These are phyloP conservation scores for Drosophila varians DNA, from an alignment of 1,140 invertebrate genomes.

Conservation along the genomic window DNA sequence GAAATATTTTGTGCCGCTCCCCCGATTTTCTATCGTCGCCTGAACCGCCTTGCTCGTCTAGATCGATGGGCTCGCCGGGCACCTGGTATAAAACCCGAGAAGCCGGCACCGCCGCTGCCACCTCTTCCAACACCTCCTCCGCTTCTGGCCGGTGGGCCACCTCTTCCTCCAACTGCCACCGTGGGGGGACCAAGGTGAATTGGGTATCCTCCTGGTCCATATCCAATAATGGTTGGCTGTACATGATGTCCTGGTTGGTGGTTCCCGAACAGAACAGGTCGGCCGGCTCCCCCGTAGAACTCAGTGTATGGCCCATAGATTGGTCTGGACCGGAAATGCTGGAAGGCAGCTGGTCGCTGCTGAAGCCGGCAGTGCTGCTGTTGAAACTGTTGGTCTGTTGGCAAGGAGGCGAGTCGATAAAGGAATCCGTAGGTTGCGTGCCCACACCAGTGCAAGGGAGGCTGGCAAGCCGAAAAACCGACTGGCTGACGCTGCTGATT, in stretches of 20 bases:
- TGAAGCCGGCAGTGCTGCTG: background rate
- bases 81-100: background rate
- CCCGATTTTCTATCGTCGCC: background rate
- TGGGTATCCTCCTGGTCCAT: conserved; percentile 21
- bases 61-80: background rate
- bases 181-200: background rate
- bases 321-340: background rate
- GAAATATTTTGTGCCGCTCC: background rate
- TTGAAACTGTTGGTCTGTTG: background rate
- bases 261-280: background rate
- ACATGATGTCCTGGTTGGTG: conserved; percentile 6
- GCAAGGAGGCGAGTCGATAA: background rate
- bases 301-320: background rate
- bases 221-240: conserved; percentile 28
- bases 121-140: background rate
- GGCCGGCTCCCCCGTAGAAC: background rate
- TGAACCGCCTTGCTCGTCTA: background rate
- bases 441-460: conserved; percentile 32
- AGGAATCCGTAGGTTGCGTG: conserved; percentile 4
- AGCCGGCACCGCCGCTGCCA: background rate
- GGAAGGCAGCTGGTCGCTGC: background rate
- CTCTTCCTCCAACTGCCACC: background rate
- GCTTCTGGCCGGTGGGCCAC: background rate
- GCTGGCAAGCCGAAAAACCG: conserved; percentile 56
- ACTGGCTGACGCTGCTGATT: conserved; percentile 17